These are phyloP conservation scores for Lamprotornis superbus DNA, from an alignment of 2,113 vertebrate species.

Conservation along the genomic window DNA sequence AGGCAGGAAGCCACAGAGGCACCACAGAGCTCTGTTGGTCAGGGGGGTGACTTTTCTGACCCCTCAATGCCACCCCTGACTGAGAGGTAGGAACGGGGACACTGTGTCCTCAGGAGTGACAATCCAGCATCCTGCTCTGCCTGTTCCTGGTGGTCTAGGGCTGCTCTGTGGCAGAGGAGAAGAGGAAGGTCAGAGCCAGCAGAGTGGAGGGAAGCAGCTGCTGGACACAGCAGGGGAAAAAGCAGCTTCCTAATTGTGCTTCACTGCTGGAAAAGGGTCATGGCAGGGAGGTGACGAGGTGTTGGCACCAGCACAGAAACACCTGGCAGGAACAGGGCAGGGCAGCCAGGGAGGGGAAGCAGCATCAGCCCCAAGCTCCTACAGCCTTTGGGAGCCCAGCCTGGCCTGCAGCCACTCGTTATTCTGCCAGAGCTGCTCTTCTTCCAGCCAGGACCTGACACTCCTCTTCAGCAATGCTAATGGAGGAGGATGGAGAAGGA, in stretches of 20 bases:
- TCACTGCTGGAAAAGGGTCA: background rate
- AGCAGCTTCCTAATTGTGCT: background rate
- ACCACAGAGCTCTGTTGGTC: background rate
- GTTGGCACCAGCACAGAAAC: background rate
- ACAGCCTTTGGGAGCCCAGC: background rate
- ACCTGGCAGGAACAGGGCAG: background rate
- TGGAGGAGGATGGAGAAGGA: background rate
- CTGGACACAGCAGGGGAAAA: background rate
- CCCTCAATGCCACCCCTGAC: background rate
- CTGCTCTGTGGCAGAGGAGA: background rate
- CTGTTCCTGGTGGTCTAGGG: rapidly evolving
- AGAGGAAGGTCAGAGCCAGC: slow-evolving; percentile 24
- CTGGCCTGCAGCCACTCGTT: rapidly evolving
- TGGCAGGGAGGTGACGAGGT: background rate
- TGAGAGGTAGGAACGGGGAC: background rate
- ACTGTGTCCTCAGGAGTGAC: rapidly evolving
- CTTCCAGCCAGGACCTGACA: background rate
- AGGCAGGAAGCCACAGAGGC: background rate
- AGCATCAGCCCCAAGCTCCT: background rate
- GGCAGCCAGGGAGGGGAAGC: background rate
- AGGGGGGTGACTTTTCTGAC: background rate
- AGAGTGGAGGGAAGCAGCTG: slow-evolving; percentile 1
- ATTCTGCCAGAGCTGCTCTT: background rate
- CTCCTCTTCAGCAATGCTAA: background rate
- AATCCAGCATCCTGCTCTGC: background rate